Evolutionary conservation across 2,797 vertebrate genomes (phyloP).

Genomic region (Falco rusticolus): DNA sequence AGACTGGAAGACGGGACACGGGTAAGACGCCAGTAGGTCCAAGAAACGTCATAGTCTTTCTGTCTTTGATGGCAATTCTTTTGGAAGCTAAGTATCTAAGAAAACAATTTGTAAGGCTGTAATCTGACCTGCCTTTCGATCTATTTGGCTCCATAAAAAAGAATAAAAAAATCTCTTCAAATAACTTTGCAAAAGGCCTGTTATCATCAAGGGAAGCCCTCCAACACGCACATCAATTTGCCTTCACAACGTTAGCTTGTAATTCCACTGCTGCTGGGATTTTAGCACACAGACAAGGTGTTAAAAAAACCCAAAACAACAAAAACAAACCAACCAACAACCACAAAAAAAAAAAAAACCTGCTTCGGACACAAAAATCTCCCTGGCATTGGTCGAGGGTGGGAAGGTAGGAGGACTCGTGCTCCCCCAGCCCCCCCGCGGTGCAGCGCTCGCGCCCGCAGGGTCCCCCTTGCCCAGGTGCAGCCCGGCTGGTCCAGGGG

Average conservation of each 20-base stretch:
- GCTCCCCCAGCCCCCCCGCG: not conserved
- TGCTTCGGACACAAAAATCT: not conserved
- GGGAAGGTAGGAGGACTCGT: not conserved
- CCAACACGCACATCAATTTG: not conserved
- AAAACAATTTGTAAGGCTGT: not conserved
- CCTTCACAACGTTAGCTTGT: not conserved
- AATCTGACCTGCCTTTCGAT: conserved; percentile 40
- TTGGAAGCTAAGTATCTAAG: not conserved
- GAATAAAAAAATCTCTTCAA: not conserved
- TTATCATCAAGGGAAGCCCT: not conserved
- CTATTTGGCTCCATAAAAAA: conserved; percentile 11
- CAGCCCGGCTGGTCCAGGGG: not conserved
- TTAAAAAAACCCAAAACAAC: not conserved
- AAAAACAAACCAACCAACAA: not conserved
- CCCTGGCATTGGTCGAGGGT: fast-evolving
- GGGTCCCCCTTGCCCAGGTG: not conserved
- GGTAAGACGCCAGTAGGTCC: not conserved
- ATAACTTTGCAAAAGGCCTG: not conserved
- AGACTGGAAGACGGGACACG: conserved; percentile 7
- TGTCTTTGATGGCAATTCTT: not conserved
- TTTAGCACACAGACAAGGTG: not conserved
- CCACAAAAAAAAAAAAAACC: not conserved
- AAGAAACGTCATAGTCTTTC: not conserved
- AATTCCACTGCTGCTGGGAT: not conserved
- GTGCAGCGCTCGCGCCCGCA: not conserved